Evolutionary conservation across 1,140 invertebrate species (phyloP), one percentile per base, ranked within the genome.

Genomic region (Micrasema longulum): DNA sequence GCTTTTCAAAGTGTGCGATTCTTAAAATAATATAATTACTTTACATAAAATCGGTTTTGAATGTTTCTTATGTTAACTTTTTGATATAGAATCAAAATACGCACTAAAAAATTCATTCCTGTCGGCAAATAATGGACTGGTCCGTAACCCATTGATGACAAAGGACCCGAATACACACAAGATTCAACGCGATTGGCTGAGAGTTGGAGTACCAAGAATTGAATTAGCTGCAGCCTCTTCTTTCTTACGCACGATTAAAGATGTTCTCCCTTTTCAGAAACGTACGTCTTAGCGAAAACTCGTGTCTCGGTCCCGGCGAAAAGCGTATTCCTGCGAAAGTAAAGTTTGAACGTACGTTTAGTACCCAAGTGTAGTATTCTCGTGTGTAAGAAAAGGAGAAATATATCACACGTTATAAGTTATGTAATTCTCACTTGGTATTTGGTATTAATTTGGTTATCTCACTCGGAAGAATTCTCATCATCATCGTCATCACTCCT

Each of bases 71-170:
- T 31, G 3, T 4, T 31, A 31, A 4, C 3, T 31, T 4, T 31
- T 31, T 31, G 7, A 31, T 31, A 7, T 31, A 31, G 26, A 2
- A 31, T 31, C 26, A 31, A 31, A 7, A 31, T 31, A 31, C 26
- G 26, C 2, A 31, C 7, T 31, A 31, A 2, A 7, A 31, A 31
- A 2, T 31, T 2, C 3, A 31, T 47, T 47, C 31, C 12, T 14
- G 60, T 14, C n/a, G 6, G 18, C 45, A 64, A 64, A 64, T 64
- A 64, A 64, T 82, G 79, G 78, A 84, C 81, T 83, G 80, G 81
- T 80, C 84, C 84, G 82, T 81, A 77, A 83, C 83, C 83, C 86
- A 87, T 87, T 87, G 84, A 87, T 87, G 82, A 86, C 83, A 83
- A 85, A 86, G 85, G 84, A 86, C 83, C 83, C 82, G 83, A 84